phyloP scores from a whole-genome alignment of 2,888 invertebrate genomes.

The Clitarchus hookeri region DNA sequence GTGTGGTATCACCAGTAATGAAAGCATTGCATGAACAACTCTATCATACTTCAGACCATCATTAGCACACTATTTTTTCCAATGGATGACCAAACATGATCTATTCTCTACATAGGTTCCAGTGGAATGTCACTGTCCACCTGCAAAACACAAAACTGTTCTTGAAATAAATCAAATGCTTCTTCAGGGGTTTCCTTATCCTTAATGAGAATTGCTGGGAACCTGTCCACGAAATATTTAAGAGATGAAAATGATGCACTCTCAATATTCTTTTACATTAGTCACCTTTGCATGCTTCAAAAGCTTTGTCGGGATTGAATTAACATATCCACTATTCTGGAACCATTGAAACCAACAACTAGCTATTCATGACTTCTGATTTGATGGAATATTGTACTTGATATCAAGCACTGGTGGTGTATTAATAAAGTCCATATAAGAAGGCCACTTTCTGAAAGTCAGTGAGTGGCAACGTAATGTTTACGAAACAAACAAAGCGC shows the following conservation, averaged over 20 bases:
- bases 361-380: not conserved
- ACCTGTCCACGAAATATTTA: too few relatives aligned
- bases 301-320: not conserved
- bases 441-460: too few relatives aligned
- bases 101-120: not conserved
- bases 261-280: too few relatives aligned
- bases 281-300: not conserved
- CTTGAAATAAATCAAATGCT: not conserved
- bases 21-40: not conserved
- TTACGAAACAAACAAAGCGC: too few relatives aligned
- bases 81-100: not conserved
- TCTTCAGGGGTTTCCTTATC: not conserved
- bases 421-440: too few relatives aligned
- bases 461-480: too few relatives aligned
- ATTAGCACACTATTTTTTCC: not conserved
- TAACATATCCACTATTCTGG: not conserved
- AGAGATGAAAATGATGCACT: too few relatives aligned
- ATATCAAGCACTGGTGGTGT: not conserved
- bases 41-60: not conserved
- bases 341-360: not conserved
- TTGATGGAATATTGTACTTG: not conserved
- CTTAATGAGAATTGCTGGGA: not conserved
- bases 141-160: constrained; percentile 1
- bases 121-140: not conserved
- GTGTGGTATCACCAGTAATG: not conserved